phyloP scores from a whole-genome alignment of 2,797 vertebrate genomes.

The Chiroxiphia lanceolata region DNA sequence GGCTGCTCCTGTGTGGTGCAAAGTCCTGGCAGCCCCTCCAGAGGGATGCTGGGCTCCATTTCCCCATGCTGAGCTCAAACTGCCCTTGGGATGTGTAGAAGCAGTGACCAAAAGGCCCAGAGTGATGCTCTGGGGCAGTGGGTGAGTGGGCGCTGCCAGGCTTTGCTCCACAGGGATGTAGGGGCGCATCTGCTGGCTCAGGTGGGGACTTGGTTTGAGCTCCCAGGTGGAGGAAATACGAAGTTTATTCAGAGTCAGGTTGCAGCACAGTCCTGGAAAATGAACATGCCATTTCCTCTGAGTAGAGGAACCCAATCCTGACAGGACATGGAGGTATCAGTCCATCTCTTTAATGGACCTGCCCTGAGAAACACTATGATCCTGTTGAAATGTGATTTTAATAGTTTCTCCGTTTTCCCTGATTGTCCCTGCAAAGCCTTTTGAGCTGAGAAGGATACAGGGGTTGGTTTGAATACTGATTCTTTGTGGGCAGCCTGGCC shows the following conservation, averaged over 20 bases:
- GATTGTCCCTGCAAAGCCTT: not conserved
- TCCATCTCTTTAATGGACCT: not conserved
- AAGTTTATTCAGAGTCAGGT: not conserved
- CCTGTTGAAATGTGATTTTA: conserved; percentile 20
- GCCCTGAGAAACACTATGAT: not conserved
- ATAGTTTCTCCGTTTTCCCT: not conserved
- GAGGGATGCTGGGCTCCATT: rapidly evolving
- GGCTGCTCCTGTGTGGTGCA: not conserved
- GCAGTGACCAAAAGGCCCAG: rapidly evolving
- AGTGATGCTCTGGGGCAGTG: not conserved
- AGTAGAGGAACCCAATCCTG: not conserved
- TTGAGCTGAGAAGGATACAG: not conserved
- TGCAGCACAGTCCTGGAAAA: not conserved
- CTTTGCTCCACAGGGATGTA: rapidly evolving
- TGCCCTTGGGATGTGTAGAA: not conserved
- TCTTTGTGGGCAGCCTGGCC: conserved; percentile 23
- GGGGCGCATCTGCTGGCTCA: rapidly evolving
- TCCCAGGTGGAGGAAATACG: rapidly evolving
- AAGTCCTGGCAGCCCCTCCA: not conserved
- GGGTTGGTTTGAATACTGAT: not conserved
- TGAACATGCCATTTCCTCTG: not conserved
- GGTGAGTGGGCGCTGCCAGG: not conserved
- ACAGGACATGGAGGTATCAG: not conserved
- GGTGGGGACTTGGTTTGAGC: not conserved
- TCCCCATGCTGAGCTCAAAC: not conserved